A percentile compares a stretch with the other conserved stretches of the same genome.
Conservation (phyloP, 2,888 invertebrate genomes). For the Amblyjoppa proteus region DNA sequence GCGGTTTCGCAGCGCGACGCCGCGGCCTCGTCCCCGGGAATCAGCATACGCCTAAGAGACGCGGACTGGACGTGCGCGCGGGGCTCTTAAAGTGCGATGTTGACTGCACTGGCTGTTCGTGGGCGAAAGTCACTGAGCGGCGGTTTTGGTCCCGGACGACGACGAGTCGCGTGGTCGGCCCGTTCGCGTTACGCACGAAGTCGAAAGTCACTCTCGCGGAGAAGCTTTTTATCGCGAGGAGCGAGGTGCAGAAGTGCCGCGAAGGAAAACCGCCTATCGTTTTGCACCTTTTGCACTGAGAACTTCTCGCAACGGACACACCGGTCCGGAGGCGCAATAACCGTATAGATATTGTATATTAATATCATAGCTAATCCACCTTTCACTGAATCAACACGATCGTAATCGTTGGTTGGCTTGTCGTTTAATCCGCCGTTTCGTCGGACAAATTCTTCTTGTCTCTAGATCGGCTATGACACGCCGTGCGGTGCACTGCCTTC, state of each 20-base stretch:
- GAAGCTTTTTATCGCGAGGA: slow-evolving; percentile 63
- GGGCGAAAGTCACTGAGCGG: slow-evolving; percentile 63
- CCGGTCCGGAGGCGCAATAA: neutral
- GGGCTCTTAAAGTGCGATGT: slow-evolving; percentile 16
- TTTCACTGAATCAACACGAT: slow-evolving; percentile 60
- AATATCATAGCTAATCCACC: slow-evolving; percentile 54
- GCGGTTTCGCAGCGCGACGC: slow-evolving; percentile 49
- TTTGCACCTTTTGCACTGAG: slow-evolving; percentile 50
- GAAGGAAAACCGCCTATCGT: slow-evolving; percentile 49
- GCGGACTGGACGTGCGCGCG: slow-evolving; percentile 28
- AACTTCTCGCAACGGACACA: slow-evolving; percentile 39
- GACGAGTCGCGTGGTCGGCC: slow-evolving; percentile 55
- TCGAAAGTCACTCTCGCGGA: slow-evolving; percentile 69
- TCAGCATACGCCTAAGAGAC: slow-evolving; percentile 52
- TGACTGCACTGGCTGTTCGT: slow-evolving; percentile 35
- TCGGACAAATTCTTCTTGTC: slow-evolving; percentile 27
- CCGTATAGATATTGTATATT: slow-evolving; percentile 18
- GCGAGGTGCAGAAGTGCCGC: slow-evolving; percentile 26
- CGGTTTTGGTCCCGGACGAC: slow-evolving; percentile 56
- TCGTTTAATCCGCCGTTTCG: slow-evolving; percentile 35
- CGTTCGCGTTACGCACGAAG: slow-evolving; percentile 66
- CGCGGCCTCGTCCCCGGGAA: slow-evolving; percentile 56
- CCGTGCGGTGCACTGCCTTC: neutral
- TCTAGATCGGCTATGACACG: neutral
- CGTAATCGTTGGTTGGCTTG: slow-evolving; percentile 47